Base-by-base conservation (phyloP, 2,797 vertebrate species). In the Salarias fasciatus region DNA sequence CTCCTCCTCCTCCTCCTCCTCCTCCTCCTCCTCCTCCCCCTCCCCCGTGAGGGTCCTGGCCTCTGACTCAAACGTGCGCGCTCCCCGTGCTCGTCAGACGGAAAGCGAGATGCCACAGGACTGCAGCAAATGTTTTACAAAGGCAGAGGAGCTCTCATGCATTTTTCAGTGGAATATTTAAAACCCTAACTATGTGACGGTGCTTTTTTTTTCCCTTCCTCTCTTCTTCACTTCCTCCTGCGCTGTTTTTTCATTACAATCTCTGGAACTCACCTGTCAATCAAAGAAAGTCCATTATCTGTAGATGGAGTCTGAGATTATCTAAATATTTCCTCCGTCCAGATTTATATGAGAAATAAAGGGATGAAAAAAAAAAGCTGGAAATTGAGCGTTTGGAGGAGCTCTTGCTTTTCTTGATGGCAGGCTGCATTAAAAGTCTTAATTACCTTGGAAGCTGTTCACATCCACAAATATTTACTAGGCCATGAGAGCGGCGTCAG, bases 101-200 rank as follows among this genome's bases (percentile, higher is more conserved):
- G 36, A 53, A 15, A 51, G 40, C 58, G 13, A 37, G 70, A 48
- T 65, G 65, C 51, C 0, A 14, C 58, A 55, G 62, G 66, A 45
- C 38, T 55, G 63, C 56, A 71, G 58, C 53, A 60, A 52, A 58
- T 83, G 76, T 86, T 77, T 78, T 59, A 77, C 70, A 74, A 38
- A 57, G 51, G 54, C 30, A 68, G 41, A 51, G 12, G 11, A 53
- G 71, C 48, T 63, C 56, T 77, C 47, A 61, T 77, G 60, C 61
- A 82, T 72, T 70, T 75, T 75, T 75, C 49, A 78, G 50, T 29
- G 11, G 50, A 77, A 73, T 69, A 64, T 78, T 71, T 52, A 66
- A 69, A 74, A 45, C 6, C 0, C 15, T 15, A 41, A 53, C 38
- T 52, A 53, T 35, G 48, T 58, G 37, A 53, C 33, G 6, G 28